phyloP scores from a whole-genome alignment of 2,113 vertebrate species.

The Dolichallabes microphthalmus region DNA sequence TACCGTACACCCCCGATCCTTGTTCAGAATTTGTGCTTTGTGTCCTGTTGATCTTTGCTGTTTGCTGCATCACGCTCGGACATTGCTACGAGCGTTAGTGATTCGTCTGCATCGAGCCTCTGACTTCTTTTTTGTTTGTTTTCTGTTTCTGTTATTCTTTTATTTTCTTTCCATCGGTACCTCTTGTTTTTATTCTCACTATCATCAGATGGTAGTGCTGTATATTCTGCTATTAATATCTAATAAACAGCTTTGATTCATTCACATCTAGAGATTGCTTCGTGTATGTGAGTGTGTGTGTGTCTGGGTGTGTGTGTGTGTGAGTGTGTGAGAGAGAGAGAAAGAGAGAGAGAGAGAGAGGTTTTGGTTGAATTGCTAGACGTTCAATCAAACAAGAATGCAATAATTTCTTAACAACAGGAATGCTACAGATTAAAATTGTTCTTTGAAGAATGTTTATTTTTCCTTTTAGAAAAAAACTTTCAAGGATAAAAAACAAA shows the following conservation, averaged over 20 bases:
- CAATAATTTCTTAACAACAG: background rate
- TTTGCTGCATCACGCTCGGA: conserved; percentile 54
- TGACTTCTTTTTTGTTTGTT: conserved; percentile 61
- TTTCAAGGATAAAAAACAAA: background rate
- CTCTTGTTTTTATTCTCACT: conserved; percentile 68
- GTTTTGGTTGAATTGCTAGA: background rate
- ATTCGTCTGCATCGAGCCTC: conserved; percentile 65
- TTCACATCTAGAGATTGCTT: conserved; percentile 47
- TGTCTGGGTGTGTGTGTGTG: background rate
- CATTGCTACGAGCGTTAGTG: conserved; percentile 55
- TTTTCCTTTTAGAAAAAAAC: background rate
- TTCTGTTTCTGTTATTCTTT: conserved; percentile 50
- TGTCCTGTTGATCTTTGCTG: conserved; percentile 60
- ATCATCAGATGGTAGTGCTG: conserved; percentile 77
- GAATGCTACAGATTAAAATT: background rate
- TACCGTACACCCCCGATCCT: conserved; percentile 49
- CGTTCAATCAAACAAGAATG: background rate
- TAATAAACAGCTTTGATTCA: conserved; percentile 79
- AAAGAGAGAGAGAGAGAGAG: background rate
- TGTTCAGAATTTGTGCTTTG: conserved; percentile 47
- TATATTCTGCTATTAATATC: conserved; percentile 79
- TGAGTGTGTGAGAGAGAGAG: background rate
- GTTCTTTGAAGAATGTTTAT: background rate
- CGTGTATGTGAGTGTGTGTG: background rate
- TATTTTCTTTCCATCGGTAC: conserved; percentile 56